Percentiles rank a stretch among this genome's conserved stretches.
Evolutionary conservation across 2,797 vertebrate species (phyloP).

Genomic region (Merluccius polli): DNA sequence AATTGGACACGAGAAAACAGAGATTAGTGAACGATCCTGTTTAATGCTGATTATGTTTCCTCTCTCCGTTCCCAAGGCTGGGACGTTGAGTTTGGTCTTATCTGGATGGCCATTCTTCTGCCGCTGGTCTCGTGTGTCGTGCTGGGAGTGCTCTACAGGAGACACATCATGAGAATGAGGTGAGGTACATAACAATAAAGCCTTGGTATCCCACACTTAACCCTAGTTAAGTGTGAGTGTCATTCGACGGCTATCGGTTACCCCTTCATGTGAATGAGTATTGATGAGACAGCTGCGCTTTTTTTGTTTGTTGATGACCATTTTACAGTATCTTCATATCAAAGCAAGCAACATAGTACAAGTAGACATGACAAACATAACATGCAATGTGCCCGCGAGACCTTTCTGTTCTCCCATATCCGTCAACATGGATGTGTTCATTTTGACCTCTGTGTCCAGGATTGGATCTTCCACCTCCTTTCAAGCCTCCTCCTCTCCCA

Average conservation of each 20-base stretch:
- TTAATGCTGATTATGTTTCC: too few relatives aligned
- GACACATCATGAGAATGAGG: conserved; percentile 47
- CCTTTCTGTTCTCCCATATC: background rate
- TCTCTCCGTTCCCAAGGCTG: background rate
- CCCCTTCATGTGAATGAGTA: too few relatives aligned
- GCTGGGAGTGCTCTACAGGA: conserved; percentile 45
- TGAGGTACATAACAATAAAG: conserved; percentile 29
- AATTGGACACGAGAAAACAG: too few relatives aligned
- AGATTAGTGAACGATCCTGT: too few relatives aligned
- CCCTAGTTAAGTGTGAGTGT: too few relatives aligned
- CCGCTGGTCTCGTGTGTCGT: background rate
- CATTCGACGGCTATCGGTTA: too few relatives aligned
- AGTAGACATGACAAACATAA: background rate
- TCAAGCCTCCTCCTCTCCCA: conserved; percentile 74
- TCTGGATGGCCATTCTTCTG: background rate
- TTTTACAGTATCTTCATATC: background rate
- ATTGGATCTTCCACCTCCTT: conserved; percentile 65
- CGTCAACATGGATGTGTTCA: background rate
- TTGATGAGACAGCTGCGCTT: too few relatives aligned
- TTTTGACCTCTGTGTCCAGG: conserved; percentile 35
- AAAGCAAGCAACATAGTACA: background rate
- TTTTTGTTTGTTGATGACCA: too few relatives aligned
- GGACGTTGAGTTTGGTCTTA: accelerated
- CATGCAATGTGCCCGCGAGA: background rate
- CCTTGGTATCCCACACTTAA: too few relatives aligned